Evolutionary conservation across 2,797 vertebrate species (phyloP).

Genomic region (Phylloscopus collybita): DNA sequence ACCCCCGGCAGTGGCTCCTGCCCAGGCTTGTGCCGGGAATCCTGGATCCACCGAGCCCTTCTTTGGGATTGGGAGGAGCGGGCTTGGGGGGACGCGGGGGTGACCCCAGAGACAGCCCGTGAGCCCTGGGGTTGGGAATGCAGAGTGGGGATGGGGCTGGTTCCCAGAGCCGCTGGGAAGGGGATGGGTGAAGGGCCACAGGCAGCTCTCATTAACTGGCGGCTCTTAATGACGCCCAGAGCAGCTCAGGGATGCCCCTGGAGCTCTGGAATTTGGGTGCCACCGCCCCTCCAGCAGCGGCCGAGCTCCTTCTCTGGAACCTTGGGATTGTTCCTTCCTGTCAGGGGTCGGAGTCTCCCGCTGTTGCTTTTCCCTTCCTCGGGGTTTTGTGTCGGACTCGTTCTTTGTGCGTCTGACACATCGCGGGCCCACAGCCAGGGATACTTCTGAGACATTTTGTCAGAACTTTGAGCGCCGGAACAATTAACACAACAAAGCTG

Average conservation of each 20-base stretch:
- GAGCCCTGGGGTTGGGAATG: rapidly evolving
- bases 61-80: background rate
- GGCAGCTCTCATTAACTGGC: rapidly evolving
- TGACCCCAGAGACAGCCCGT: background rate
- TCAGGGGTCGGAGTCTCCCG: background rate
- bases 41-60: background rate
- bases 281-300: rapidly evolving
- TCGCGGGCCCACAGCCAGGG: background rate
- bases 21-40: background rate
- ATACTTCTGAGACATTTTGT: background rate
- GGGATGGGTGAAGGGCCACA: rapidly evolving
- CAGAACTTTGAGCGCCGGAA: background rate
- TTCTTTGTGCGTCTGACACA: background rate
- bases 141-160: background rate
- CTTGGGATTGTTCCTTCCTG: background rate
- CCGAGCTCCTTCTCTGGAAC: rapidly evolving
- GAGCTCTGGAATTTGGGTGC: background rate
- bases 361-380: background rate
- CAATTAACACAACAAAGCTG: conserved; percentile 57
- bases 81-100: background rate
- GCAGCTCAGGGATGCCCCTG: background rate
- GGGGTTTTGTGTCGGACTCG: background rate
- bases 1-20: background rate
- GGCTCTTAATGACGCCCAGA: background rate
- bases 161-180: rapidly evolving